Base-by-base conservation (phyloP, 1,140 invertebrate genomes). In the Pseudomyrmex dendroicus region DNA sequence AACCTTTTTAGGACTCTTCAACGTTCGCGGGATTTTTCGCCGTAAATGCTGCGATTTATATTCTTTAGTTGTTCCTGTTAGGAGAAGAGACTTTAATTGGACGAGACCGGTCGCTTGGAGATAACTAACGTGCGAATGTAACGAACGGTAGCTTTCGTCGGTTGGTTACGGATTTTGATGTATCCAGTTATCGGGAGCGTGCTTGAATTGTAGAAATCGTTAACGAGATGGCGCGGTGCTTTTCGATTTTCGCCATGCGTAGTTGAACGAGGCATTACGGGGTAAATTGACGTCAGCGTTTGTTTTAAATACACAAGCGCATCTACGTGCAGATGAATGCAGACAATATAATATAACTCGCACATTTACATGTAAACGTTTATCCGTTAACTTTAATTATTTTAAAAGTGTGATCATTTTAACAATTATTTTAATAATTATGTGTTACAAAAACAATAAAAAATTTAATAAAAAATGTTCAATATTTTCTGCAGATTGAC, bases 71-170 rank as follows among this genome's bases (percentile, higher is more conserved):
- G 3, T 10, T 57, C 54, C 72, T 44, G 59, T 82, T 85, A 64
- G 63, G 12, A 25, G 1, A 64, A 63, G 12, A 25, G 1, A 56
- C 46, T 73, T 86, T 87, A 86, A 87, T 87, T 86, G 78, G 78
- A 77, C 64, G 48, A 67, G 77, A 82, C 12, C 62, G 35, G 9
- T 62, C 52, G 61, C 61, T 82, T 20, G 73, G 63, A 84, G 68
- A 80, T 80, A 68, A 50, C 52, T 68, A 54, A 72, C 59, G 25
- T 50, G 25, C 20, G 70, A 54, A 63, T 63, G 67, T 74, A 82
- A 62, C 59, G 67, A 73, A 61, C 20, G 70, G 57, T 15, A 22
- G 46, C 48, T 56, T 54, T 25, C 59, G 56, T 82, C 78, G 13
- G 35, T 25, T 62, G 76, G 64, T 57, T 70, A 25, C 15, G 20